A percentile compares a stretch with the other conserved stretches of the same genome.
Conservation (phyloP, 1,140 invertebrate genomes). For the Archivesica marissinica region DNA sequence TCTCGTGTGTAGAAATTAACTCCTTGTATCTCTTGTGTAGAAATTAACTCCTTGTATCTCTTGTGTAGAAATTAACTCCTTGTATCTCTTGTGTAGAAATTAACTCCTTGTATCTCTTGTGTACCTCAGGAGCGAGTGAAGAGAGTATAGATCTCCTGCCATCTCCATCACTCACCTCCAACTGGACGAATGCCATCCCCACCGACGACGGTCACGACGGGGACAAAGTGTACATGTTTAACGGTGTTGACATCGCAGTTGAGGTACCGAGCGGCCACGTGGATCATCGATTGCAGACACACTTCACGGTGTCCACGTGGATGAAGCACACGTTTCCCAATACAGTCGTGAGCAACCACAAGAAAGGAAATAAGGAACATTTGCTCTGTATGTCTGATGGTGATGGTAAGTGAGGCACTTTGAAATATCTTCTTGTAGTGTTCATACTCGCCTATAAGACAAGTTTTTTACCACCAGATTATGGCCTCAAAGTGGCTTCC, state of each 20-base stretch:
- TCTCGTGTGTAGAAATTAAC: too few species aligned
- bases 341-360: slow-evolving; percentile 83
- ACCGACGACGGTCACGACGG: slow-evolving; percentile 95
- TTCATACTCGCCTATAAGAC: too few species aligned
- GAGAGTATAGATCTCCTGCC: slow-evolving; percentile 93
- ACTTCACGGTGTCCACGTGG: slow-evolving; percentile 96
- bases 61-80: too few species aligned
- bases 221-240: slow-evolving; percentile 97
- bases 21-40: too few species aligned
- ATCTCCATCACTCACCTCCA: slow-evolving; percentile 88
- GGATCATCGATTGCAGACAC: slow-evolving; percentile 89
- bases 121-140: slow-evolving; percentile 86
- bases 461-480: too few species aligned
- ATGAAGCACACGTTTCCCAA: slow-evolving; percentile 92
- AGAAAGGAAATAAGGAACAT: slow-evolving; percentile 97
- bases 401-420: slow-evolving; percentile 90
- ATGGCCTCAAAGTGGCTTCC: too few species aligned
- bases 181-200: slow-evolving; percentile 93
- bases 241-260: slow-evolving; percentile 93
- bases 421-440: too few species aligned
- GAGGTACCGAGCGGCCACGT: slow-evolving; percentile 84
- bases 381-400: slow-evolving; percentile 98
- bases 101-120: too few species aligned
- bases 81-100: too few species aligned
- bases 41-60: too few species aligned